Evolutionary conservation across 2,888 invertebrate species (phyloP), one percentile per base, ranked within the genome.

Genomic region (Lasioglossum lativentre): DNA sequence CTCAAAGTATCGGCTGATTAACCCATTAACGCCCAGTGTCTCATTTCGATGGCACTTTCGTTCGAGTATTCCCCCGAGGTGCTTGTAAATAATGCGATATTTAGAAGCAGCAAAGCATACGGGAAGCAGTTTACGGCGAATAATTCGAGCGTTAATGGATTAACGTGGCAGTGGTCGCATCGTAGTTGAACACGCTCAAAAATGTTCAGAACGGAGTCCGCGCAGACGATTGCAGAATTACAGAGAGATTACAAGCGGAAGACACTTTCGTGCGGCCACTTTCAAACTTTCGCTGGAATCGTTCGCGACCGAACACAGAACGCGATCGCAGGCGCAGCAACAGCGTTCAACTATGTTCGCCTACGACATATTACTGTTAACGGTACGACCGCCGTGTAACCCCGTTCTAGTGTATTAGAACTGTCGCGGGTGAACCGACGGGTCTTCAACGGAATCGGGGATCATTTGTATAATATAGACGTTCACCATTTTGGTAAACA

Each of bases 401-500:
- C 66, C 38, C 56, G 59, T n/a, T 76, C 63, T 10, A 47, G 14
- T 74, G 40, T 76, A 73, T 70, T 73, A 38, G n/a, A 68, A 56
- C 30, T 74, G 40, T 77, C 63, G 45, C 68, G 63, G 70, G 27
- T 40, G 23, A 82, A 86, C 68, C 42, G 38, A 40, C n/a, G 30
- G 8, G 27, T 78, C 66, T 80, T 56, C 52, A 27, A 70, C 42
- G 59, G 70, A 72, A 75, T 38, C 56, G n/a, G 68, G 59, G 80
- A 87, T 85, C 81, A 85, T 80, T 88, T 88, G 80, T 85, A 82
- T 86, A 86, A 86, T 76, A 86, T 78, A 89, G 83, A 84, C 73
- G 85, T 90, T 92, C 94, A 94, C 95, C 95, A 95, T 95, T 94
- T 95, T 94, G 93, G 95, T 95, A 95, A 95, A 95, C 95, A 95